These are phyloP conservation scores for Caretta caretta DNA, from an alignment of 2,113 vertebrate genomes.

Conservation along the genomic window DNA sequence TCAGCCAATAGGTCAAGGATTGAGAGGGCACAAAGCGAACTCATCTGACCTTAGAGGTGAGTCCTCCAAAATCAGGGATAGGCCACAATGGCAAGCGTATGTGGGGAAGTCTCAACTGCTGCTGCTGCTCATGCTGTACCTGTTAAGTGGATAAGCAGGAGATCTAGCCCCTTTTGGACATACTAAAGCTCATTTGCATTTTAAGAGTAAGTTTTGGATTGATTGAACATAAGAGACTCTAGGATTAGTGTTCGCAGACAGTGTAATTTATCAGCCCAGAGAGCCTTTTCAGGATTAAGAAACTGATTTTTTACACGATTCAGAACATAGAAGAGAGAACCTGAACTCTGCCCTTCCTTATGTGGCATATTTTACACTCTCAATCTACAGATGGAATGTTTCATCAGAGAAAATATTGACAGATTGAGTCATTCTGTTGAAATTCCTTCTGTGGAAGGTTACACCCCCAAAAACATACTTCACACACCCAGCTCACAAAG, in stretches of 20 bases:
- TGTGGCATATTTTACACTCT: not conserved
- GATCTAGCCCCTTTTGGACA: not conserved
- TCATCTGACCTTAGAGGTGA: not conserved
- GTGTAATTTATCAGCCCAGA: not conserved
- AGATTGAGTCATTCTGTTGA: constrained; percentile 67
- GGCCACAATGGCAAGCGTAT: not conserved
- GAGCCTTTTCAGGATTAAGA: not conserved
- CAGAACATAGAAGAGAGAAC: not conserved
- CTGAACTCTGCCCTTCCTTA: not conserved
- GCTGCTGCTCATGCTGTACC: not conserved
- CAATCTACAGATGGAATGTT: not conserved
- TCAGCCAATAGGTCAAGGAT: not conserved
- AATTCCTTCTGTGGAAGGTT: constrained; percentile 34
- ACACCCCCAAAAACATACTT: constrained; percentile 45
- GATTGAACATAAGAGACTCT: not conserved
- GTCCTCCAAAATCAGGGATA: not conserved
- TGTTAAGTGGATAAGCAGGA: not conserved
- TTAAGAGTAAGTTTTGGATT: not conserved
- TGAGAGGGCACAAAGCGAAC: not conserved
- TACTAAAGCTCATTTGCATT: not conserved
- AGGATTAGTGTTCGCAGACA: not conserved
- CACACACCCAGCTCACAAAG: constrained; percentile 54
- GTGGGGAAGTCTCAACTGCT: not conserved
- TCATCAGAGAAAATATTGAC: constrained; percentile 69
- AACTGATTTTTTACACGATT: not conserved